These are phyloP conservation scores for Rhinolophus ferrumequinum DNA, from an alignment of 2,113 vertebrate species.

Conservation along the genomic window DNA sequence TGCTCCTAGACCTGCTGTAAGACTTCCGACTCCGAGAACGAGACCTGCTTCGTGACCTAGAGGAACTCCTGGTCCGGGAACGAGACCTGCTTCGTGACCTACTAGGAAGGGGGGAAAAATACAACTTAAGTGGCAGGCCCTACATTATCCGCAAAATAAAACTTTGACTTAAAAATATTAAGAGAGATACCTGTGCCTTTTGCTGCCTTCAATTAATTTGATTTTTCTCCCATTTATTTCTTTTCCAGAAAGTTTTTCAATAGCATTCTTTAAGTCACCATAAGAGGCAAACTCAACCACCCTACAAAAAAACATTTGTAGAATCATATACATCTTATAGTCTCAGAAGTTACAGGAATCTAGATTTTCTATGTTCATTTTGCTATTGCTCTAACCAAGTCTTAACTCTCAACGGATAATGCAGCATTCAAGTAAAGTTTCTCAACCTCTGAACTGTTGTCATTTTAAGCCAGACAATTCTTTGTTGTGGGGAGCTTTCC, in stretches of 20 bases:
- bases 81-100: slow-evolving; percentile 95
- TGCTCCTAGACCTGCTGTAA: slow-evolving; percentile 90
- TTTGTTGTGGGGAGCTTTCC: background rate
- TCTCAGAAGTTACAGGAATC: background rate
- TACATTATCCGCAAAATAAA: background rate
- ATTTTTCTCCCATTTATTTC: slow-evolving; percentile 99
- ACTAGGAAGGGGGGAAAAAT: slow-evolving; percentile 43
- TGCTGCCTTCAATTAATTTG: slow-evolving; percentile 95
- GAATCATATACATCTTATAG: background rate
- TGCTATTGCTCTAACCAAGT: background rate
- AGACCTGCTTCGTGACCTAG: slow-evolving; percentile 92
- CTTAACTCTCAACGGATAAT: background rate
- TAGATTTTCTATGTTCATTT: background rate
- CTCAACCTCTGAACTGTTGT: background rate
- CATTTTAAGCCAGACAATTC: background rate
- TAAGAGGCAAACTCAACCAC: slow-evolving; percentile 98
- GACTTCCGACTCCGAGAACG: slow-evolving; percentile 91
- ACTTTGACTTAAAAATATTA: background rate
- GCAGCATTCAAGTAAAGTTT: background rate
- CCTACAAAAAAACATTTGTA: slow-evolving; percentile 79
- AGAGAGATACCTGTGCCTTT: slow-evolving; percentile 91
- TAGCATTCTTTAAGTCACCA: slow-evolving; percentile 97
- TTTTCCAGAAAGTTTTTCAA: slow-evolving; percentile 97
- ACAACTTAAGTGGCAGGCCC: background rate
- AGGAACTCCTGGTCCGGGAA: slow-evolving; percentile 93